Evolutionary conservation across 2,888 invertebrate species (phyloP).

Genomic region (Morinoia aosen): DNA sequence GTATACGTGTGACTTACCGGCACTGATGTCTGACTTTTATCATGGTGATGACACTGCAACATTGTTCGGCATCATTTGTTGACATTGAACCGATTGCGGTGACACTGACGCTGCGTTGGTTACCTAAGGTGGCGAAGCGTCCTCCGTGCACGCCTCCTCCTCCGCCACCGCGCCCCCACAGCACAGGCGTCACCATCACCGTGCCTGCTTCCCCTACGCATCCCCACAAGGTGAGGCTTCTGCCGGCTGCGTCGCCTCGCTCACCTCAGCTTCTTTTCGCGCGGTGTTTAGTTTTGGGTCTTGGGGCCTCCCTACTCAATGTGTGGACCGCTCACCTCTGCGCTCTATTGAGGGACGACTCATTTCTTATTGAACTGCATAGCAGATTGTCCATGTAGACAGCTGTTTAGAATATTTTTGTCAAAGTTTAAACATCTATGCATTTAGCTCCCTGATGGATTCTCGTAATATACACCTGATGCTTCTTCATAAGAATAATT

Average conservation of each 20-base stretch:
- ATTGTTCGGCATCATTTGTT: not conserved
- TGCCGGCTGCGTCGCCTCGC: not conserved
- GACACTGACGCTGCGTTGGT: not conserved
- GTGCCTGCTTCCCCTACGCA: constrained; percentile 65
- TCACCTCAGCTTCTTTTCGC: not conserved
- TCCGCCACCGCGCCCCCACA: constrained; percentile 65
- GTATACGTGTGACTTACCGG: not conserved
- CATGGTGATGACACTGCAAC: not conserved
- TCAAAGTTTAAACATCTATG: not conserved
- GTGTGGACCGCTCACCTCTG: too few species aligned
- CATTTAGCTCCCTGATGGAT: not conserved
- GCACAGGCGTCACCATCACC: constrained; percentile 64
- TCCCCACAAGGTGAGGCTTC: constrained; percentile 22
- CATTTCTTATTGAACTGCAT: too few species aligned
- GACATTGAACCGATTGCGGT: not conserved
- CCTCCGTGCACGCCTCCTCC: constrained; percentile 65
- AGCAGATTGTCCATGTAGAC: too few species aligned
- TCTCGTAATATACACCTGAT: too few species aligned
- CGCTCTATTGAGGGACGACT: too few species aligned
- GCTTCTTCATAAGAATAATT: not conserved
- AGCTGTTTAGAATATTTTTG: not conserved
- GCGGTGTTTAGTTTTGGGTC: not conserved
- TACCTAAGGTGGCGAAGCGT: constrained; percentile 62
- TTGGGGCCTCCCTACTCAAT: too few species aligned
- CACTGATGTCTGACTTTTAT: not conserved